Conservation (phyloP, 2,113 vertebrate species). For the Lanius ludovicianus region DNA sequence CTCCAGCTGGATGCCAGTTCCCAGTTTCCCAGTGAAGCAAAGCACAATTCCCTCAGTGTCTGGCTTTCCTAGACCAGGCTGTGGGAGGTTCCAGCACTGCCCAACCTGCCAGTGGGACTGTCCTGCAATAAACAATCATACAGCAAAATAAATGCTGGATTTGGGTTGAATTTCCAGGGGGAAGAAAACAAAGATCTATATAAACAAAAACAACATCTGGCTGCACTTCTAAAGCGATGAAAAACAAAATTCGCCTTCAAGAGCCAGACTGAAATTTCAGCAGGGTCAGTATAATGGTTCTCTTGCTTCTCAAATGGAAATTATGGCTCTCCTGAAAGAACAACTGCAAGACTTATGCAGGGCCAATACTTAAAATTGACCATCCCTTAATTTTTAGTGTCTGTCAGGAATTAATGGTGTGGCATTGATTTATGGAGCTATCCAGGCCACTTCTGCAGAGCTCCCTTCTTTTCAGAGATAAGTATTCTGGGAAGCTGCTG, state of each 20-base stretch:
- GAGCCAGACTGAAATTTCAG: neutral
- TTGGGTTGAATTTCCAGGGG: neutral
- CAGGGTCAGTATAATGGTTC: neutral
- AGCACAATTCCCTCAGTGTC: neutral
- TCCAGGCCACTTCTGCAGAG: neutral
- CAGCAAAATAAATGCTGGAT: neutral
- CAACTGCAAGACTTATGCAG: neutral
- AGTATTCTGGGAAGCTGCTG: conserved; percentile 28
- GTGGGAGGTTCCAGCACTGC: neutral
- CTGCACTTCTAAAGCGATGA: neutral
- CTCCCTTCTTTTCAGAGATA: conserved; percentile 26
- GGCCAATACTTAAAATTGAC: conserved; percentile 12
- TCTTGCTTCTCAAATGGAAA: neutral
- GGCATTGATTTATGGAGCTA: conserved; percentile 48
- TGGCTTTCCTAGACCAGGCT: neutral
- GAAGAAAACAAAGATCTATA: rapidly evolving
- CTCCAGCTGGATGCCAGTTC: neutral
- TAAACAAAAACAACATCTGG: neutral
- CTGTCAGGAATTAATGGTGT: conserved; percentile 8
- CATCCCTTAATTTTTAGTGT: conserved; percentile 8
- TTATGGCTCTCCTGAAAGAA: neutral
- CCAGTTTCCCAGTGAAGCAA: neutral
- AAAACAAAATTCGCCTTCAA: neutral
- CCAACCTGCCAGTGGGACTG: neutral
- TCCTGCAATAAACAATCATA: neutral